Base-by-base conservation (phyloP, 2,797 vertebrate genomes). In the Falco concolor region DNA sequence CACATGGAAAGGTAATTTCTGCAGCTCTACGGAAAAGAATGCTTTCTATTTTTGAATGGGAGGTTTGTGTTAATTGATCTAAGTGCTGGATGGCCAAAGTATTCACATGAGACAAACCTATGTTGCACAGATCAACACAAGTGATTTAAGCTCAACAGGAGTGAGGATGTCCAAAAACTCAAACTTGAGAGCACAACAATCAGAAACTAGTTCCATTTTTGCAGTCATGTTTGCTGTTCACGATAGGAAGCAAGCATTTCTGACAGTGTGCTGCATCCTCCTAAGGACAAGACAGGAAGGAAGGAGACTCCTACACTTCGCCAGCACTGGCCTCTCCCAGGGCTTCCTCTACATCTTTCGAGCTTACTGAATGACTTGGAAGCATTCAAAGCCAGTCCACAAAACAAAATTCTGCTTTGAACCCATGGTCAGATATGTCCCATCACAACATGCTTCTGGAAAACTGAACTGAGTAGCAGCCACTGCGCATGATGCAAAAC, bases 281-380 rank as follows among this genome's bases (percentile, higher is more conserved):
- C 56, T 24, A 50, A 77, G 64, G 47, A 77, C 42, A 45, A 73
- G 85, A 64, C 3, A 19, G 89, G 94, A 94, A 95, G 68, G 84
- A 89, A 91, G 76, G 34, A 89, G 94, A 81, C 82, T 91, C 89
- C 89, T 80, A 67, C 68, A 73, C 10, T 27, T 47, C 47, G 53
- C 25, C 86, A 65, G 60, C 38, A 23, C 36, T 2, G 18, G 87
- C 76, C 61, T 78, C 85, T 88, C 73, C 56, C 2, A 10, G 53
- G 45, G 81, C 78, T 92, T 67, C 77, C 52, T 80, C 49, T 60
- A n/a, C 73, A 67, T 47, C 81, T 87, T 56, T 63, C 7, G 11
- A 68, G 60, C 86, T 90, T 36, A 22, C 54, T 6, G 73, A 53
- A n/a, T 38, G 78, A 42, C 56, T 77, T 0, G 2, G 38, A 60